Evolutionary conservation across 2,113 vertebrate genomes (phyloP).

Genomic region (Asarcornis scutulata): DNA sequence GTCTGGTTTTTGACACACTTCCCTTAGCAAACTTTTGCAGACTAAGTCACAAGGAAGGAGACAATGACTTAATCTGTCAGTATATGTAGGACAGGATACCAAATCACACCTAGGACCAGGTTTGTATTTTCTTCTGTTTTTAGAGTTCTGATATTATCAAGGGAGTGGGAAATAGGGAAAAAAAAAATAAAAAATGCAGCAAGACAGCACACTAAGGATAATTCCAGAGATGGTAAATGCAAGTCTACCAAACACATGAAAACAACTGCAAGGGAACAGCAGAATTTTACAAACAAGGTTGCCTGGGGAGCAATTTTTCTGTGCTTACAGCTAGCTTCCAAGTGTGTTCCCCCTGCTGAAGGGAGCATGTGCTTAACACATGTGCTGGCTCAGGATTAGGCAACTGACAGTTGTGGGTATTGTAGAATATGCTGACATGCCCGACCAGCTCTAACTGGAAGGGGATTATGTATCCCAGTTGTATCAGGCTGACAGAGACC

Average conservation of each 20-base stretch:
- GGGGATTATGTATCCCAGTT: slow-evolving; percentile 32
- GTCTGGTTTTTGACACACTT: background rate
- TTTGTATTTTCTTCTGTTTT: background rate
- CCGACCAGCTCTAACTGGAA: background rate
- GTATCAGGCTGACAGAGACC: slow-evolving; percentile 39
- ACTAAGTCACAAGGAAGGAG: background rate
- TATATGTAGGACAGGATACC: background rate
- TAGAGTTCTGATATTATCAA: background rate
- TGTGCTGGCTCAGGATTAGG: slow-evolving; percentile 50
- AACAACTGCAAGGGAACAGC: background rate
- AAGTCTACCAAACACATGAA: background rate
- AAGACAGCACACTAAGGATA: background rate
- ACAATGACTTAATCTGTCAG: background rate
- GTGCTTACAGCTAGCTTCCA: slow-evolving; percentile 3
- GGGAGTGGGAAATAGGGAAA: background rate
- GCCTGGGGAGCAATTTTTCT: slow-evolving; percentile 11
- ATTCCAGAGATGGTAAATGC: background rate
- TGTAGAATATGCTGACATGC: slow-evolving; percentile 39
- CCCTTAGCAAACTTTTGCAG: background rate
- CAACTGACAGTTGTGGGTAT: slow-evolving; percentile 48
- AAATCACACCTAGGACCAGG: background rate
- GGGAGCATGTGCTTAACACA: slow-evolving; percentile 60
- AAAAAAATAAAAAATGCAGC: background rate
- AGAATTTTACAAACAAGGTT: slow-evolving; percentile 18
- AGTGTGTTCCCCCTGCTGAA: slow-evolving; percentile 10